These are phyloP conservation scores for Troilus luridus DNA, from an alignment of 2,888 invertebrate genomes.

Conservation along the genomic window DNA sequence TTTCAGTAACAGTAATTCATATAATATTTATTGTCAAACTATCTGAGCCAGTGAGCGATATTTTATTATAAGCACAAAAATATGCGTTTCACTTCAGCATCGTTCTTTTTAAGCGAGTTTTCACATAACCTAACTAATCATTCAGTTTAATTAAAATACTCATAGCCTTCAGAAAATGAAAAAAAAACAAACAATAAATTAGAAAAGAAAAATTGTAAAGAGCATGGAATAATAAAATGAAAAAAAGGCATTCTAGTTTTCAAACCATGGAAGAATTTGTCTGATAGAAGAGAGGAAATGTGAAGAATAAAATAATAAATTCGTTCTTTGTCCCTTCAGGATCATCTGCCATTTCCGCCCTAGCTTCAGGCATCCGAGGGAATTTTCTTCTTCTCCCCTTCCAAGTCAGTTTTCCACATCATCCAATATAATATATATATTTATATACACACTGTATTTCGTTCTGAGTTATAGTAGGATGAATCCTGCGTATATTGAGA, in stretches of 20 bases:
- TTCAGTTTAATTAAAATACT: no score
- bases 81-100: no score
- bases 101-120: no score
- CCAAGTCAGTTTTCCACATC: background rate
- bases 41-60: no score
- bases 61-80: no score
- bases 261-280: background rate
- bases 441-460: background rate
- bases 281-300: background rate
- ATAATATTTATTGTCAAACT: no score
- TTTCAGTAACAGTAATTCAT: no score
- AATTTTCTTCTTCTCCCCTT: constrained; percentile 1
- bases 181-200: no score
- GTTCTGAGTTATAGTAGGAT: background rate
- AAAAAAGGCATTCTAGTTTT: background rate
- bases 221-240: no score
- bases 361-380: background rate
- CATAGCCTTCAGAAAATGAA: no score
- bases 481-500: background rate
- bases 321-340: background rate
- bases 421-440: constrained; percentile 5
- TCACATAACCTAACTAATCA: no score
- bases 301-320: background rate
- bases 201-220: no score
- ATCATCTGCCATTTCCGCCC: background rate